phyloP scores from a whole-genome alignment of 2,797 vertebrate species.

The Bradypus variegatus region DNA sequence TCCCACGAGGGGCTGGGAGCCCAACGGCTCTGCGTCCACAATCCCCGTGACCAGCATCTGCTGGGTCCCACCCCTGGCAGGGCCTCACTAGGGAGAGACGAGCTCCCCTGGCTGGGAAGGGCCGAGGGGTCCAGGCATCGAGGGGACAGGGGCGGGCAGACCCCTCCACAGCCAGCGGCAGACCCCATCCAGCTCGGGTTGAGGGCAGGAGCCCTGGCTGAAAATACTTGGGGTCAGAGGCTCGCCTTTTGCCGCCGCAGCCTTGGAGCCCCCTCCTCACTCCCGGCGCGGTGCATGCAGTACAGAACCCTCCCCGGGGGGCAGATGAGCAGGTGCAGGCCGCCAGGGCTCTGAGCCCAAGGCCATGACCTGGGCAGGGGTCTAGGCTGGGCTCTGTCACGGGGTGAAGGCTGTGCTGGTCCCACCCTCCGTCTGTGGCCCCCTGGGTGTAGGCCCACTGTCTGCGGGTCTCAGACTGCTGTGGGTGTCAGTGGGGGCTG shows the following conservation, averaged over 20 bases:
- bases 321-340: neutral
- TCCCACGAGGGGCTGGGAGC: neutral
- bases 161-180: neutral
- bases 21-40: neutral
- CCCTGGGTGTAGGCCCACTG: neutral
- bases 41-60: neutral
- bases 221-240: constrained; percentile 26
- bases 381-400: neutral
- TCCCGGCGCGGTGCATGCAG: neutral
- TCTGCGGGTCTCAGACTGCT: neutral
- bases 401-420: neutral
- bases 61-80: neutral
- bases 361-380: neutral
- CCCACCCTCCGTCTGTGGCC: neutral
- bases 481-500: neutral
- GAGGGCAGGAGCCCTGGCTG: constrained; percentile 44
- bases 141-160: neutral
- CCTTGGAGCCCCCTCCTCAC: neutral
- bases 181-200: constrained; percentile 2
- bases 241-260: neutral
- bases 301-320: neutral
- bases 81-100: neutral
- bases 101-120: neutral
- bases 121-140: neutral
- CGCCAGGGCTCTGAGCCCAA: neutral